These are phyloP conservation scores for Ceraclea dissimilis DNA, from an alignment of 2,888 invertebrate species.

Conservation along the genomic window DNA sequence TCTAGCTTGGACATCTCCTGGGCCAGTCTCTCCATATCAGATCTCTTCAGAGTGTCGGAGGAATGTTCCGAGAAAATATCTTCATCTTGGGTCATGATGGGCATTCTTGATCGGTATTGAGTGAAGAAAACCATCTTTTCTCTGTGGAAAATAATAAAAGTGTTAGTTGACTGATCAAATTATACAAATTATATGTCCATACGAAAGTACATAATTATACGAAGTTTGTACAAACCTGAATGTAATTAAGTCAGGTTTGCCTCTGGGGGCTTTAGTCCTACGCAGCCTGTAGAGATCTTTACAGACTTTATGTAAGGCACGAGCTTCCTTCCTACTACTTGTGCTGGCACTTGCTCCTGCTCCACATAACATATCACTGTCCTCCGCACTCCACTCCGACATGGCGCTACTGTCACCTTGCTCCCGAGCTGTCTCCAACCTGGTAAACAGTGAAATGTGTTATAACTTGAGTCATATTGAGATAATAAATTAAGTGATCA, in stretches of 20 bases:
- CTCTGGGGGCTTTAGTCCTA: slow-evolving; percentile 78
- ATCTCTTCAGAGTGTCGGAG: slow-evolving; percentile 17
- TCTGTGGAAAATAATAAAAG: slow-evolving; percentile 44
- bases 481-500: too few relatives aligned
- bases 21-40: slow-evolving; percentile 6
- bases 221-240: slow-evolving; percentile 71
- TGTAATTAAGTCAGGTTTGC: slow-evolving; percentile 84
- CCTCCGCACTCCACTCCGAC: slow-evolving; percentile 80
- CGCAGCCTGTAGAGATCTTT: slow-evolving; percentile 86
- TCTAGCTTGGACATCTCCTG: slow-evolving; percentile 4
- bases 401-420: slow-evolving; percentile 73
- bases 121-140: slow-evolving; percentile 98
- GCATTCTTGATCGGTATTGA: slow-evolving; percentile 67
- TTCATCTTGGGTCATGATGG: slow-evolving; percentile 64
- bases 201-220: too few relatives aligned
- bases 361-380: slow-evolving; percentile 62
- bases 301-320: slow-evolving; percentile 79
- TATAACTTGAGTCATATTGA: too few relatives aligned
- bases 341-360: slow-evolving; percentile 53
- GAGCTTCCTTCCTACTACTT: slow-evolving; percentile 55
- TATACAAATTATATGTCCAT: slow-evolving; percentile 6
- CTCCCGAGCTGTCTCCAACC: slow-evolving; percentile 76
- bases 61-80: slow-evolving; percentile 17
- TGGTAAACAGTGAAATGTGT: too few relatives aligned
- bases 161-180: slow-evolving; percentile 3